Percentiles rank a stretch among this genome's conserved stretches.
These are phyloP conservation scores for Megaceryle torquata DNA, from an alignment of 2,113 vertebrate species.

Conservation along the genomic window DNA sequence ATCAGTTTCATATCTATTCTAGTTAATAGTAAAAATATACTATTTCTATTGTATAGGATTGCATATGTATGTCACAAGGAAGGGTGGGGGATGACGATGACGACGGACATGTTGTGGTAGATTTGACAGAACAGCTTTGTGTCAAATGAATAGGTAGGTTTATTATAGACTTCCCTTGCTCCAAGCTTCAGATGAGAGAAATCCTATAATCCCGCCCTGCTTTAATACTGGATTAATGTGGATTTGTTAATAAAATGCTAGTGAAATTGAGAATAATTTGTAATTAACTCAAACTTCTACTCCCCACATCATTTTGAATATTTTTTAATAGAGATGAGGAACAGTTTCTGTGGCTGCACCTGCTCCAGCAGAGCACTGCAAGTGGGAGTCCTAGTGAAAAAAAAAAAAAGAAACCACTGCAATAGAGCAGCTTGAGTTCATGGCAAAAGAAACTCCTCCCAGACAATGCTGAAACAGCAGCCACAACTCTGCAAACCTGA, in stretches of 20 bases:
- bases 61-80: neutral
- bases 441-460: neutral
- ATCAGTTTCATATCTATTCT: neutral
- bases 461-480: neutral
- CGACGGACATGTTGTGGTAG: neutral
- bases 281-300: conserved; percentile 75
- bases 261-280: conserved; percentile 78
- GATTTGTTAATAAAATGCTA: conserved; percentile 81
- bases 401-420: neutral
- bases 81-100: neutral
- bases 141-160: conserved; percentile 70
- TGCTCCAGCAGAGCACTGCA: neutral
- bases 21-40: neutral
- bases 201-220: conserved; percentile 77
- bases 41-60: neutral
- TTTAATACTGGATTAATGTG: conserved; percentile 81
- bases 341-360: neutral
- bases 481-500: neutral
- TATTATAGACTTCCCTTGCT: conserved; percentile 74
- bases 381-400: neutral
- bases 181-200: conserved; percentile 75
- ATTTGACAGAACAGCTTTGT: conserved; percentile 67
- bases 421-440: neutral
- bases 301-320: conserved; percentile 44
- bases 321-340: conserved; percentile 56